Evolutionary conservation across 1,140 invertebrate species (phyloP).

Genomic region (Micrasema minimum): DNA sequence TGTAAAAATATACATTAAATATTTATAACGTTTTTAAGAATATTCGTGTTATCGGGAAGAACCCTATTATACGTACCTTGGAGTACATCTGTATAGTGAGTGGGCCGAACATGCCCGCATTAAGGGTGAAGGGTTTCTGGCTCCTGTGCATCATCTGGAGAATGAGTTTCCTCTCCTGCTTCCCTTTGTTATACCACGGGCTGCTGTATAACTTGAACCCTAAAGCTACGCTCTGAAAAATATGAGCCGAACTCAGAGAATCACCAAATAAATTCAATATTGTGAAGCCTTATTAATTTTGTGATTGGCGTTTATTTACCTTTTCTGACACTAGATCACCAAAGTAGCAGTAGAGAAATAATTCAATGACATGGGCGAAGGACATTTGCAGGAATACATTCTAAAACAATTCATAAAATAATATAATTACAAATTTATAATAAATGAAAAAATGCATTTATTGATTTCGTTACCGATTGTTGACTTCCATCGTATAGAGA

Average conservation of each 20-base stretch:
- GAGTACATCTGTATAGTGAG: slow-evolving; percentile 51
- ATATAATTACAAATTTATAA: background rate
- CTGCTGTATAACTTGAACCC: slow-evolving; percentile 38
- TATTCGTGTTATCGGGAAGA: too few relatives aligned
- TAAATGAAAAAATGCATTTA: background rate
- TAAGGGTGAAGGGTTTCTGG: slow-evolving; percentile 47
- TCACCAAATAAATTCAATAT: too few relatives aligned
- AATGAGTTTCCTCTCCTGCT: slow-evolving; percentile 39
- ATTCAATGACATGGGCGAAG: slow-evolving; percentile 47
- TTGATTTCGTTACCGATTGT: slow-evolving; percentile 37
- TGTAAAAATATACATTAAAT: too few relatives aligned
- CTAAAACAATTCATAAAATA: slow-evolving; percentile 36
- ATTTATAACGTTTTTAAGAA: too few relatives aligned
- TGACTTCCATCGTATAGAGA: slow-evolving; percentile 48
- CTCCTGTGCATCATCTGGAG: slow-evolving; percentile 50
- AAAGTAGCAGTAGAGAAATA: slow-evolving; percentile 50
- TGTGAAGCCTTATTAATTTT: too few relatives aligned
- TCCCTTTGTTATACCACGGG: slow-evolving; percentile 31
- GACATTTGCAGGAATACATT: slow-evolving; percentile 50
- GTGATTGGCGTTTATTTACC: too few relatives aligned
- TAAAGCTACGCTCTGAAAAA: slow-evolving; percentile 39
- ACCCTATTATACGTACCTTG: slow-evolving; percentile 37
- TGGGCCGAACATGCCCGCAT: slow-evolving; percentile 48
- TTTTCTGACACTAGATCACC: slow-evolving; percentile 50
- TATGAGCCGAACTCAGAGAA: too few relatives aligned